Evolutionary conservation across 1,140 invertebrate species (phyloP), one percentile per base, ranked within the genome.

Genomic region (Fopius arisanus): DNA sequence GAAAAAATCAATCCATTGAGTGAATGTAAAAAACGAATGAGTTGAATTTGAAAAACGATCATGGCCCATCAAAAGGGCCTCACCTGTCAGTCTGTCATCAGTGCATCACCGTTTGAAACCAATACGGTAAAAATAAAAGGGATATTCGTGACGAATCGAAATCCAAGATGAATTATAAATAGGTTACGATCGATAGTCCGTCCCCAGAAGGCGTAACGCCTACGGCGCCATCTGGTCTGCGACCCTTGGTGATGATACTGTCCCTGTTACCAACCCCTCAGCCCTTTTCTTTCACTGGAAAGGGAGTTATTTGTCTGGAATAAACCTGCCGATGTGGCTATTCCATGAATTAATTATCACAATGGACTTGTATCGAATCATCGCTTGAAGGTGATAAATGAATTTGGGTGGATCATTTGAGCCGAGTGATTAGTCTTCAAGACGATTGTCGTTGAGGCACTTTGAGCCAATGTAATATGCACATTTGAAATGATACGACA

Each of bases 141-240:
- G 76, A 79, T 75, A 80, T 82, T 83, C 80, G 78, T 73, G 75
- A 74, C 72, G 77, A 86, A 83, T 85, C 79, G 79, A 86, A 88
- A 84, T 80, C 79, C 80, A 79, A 82, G 77, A 82, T 84, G 80
- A 85, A 85, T 84, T 84, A 85, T 83, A 84, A 85, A 84, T 83
- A 86, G 80, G 81, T 80, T 81, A 80, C 75, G 83, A 87, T 87
- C 84, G 82, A 88, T 86, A 85, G 81, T 73, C 79, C 80, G 43
- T 33, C 67, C 78, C 79, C 69, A 80, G 80, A 81, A 81, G 48
- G 74, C 72, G 74, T 77, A 72, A 70, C 69, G 74, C 75, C 75
- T 21, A 70, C 41, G 78, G 83, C 84, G 85, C 85, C 85, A 85
- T 84, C 84, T 87, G 81, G 80, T 83, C 76, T 80, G 77, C 78